Evolutionary conservation across 1,140 invertebrate species (phyloP), one percentile per base, ranked within the genome.

Genomic region (Drosophila ercepeae): DNA sequence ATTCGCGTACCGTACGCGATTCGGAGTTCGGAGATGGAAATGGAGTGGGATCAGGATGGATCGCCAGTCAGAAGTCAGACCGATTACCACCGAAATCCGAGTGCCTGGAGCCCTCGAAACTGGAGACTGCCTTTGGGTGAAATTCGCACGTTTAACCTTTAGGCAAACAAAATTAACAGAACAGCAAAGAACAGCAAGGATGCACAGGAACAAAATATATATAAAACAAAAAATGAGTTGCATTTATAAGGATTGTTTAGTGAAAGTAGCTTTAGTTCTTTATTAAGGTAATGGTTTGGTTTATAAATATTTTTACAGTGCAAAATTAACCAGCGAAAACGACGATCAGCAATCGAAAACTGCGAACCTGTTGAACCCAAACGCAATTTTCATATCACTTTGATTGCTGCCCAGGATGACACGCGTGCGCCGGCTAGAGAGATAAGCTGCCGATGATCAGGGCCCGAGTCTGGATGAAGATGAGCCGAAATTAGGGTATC

Each of bases 141-240:
- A 89, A 89, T 89, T 89, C 81, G 86, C 86, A 86, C 86, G 77
- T 89, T 89, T 89, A 89, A 89, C 86, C 86, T 89, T 89, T 89
- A 65, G 81, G 65, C 86, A 86, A 89, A 89, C 78, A 86, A 60
- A 60, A 67, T 49, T 57, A 72, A 71, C 46, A 74, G 50, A 78
- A 58, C 63, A 50, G 32, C 48, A 63, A 42, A 69, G 44, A 64
- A 61, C 60, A 77, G 73, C 64, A 68, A 67, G 39, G 8, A 16
- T 9, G 14, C 44, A 64, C n/a, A n/a, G n/a, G n/a, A n/a, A n/a
- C n/a, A n/a, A n/a, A n/a, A n/a, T n/a, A n/a, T n/a, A n/a, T n/a
- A 29, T 41, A 44, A 18, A 16, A 48, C 9, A 60, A 54, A 32
- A 23, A 32, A 1, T 14, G n/a, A 4, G 0, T 13, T 36, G 4